These are phyloP conservation scores for Arrhopalites spinosus DNA, from an alignment of 2,888 invertebrate species.

Conservation along the genomic window DNA sequence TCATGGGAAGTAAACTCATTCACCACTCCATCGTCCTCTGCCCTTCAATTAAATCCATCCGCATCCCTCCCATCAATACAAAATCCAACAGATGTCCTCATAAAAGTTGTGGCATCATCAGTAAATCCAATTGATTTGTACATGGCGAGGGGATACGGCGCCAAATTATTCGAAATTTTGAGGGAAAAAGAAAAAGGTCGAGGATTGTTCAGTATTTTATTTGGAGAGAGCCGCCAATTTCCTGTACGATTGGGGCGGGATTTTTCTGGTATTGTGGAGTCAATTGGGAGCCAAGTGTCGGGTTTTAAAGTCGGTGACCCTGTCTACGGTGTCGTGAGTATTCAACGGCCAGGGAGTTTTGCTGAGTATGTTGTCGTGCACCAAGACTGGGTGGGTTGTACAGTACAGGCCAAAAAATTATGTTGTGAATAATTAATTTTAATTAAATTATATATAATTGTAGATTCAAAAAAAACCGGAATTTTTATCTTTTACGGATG, in stretches of 20 bases:
- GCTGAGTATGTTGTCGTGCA: slow-evolving; percentile 74
- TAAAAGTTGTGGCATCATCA: slow-evolving; percentile 82
- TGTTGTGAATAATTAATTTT: too few species aligned
- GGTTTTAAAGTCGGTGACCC: slow-evolving; percentile 72
- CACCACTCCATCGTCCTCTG: slow-evolving; percentile 70
- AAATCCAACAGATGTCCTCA: slow-evolving; percentile 75
- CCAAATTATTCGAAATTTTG: slow-evolving; percentile 59
- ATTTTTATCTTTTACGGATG: slow-evolving; percentile 69
- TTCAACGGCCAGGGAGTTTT: slow-evolving; percentile 76
- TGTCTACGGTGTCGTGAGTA: slow-evolving; percentile 89
- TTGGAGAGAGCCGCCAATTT: slow-evolving; percentile 68
- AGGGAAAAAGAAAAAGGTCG: slow-evolving; percentile 54
- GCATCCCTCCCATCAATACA: slow-evolving; percentile 73
- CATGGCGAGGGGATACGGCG: slow-evolving; percentile 61
- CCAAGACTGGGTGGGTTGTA: slow-evolving; percentile 52
- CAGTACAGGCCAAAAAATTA: too few species aligned
- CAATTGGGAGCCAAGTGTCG: slow-evolving; percentile 63
- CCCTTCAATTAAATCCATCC: slow-evolving; percentile 67
- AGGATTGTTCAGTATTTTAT: neutral
- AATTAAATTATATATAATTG: too few species aligned
- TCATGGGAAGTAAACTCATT: slow-evolving; percentile 86
- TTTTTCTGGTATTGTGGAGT: slow-evolving; percentile 81
- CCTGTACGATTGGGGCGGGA: slow-evolving; percentile 89
- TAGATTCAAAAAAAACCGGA: slow-evolving; percentile 70
- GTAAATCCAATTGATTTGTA: slow-evolving; percentile 87